These are phyloP conservation scores for Centropus unirufus DNA, from an alignment of 2,113 vertebrate genomes.

Conservation along the genomic window DNA sequence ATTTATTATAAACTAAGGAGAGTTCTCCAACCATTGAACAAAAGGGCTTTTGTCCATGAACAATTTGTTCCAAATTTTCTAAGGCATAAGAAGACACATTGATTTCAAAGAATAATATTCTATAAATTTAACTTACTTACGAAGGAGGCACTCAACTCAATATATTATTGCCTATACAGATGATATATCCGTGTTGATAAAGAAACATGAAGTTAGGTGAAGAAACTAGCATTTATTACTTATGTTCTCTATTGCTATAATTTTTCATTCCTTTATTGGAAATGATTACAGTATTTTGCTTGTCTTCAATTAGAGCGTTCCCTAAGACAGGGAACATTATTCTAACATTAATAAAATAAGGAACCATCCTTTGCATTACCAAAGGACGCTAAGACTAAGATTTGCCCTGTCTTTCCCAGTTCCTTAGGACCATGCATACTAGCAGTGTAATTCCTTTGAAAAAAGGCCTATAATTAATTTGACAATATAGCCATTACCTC, in stretches of 20 bases:
- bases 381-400: background rate
- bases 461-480: background rate
- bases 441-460: background rate
- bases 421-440: background rate
- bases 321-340: slow-evolving; percentile 1
- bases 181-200: background rate
- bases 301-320: background rate
- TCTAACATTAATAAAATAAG: background rate
- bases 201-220: background rate
- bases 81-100: background rate
- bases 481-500: background rate
- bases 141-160: background rate
- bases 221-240: background rate
- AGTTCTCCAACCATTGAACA: background rate
- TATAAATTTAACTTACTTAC: slow-evolving; percentile 20
- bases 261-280: background rate
- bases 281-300: slow-evolving; percentile 16
- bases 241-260: background rate
- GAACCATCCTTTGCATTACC: background rate
- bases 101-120: background rate
- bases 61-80: background rate
- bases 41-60: background rate
- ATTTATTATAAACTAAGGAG: background rate
- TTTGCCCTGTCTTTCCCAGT: background rate
- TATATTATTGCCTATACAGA: background rate